Base-by-base conservation (phyloP, 2,113 vertebrate genomes). In the Gallinago undulata region DNA sequence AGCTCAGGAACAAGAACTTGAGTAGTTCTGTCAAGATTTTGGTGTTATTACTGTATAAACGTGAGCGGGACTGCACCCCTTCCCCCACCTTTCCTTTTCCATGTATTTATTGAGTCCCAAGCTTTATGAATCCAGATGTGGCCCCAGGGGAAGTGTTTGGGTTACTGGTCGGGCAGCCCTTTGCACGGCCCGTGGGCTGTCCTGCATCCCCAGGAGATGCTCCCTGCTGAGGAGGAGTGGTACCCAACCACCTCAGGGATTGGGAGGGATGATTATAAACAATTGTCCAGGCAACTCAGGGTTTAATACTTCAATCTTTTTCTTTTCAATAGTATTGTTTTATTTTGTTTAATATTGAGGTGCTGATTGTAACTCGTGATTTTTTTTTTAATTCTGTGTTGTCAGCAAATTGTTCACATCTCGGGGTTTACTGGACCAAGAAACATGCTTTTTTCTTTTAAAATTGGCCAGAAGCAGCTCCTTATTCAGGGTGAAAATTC, bases 91-190 rank as follows among this genome's bases (percentile, higher is more conserved):
- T 94, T 89, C 92, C 85, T 93, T 90, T 96, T 94, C 84, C 81
- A 33, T 60, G 56, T 74, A 59, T 83, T 93, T 95, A 23, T 87
- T 78, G 39, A 43, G 50, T 91, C 82, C 33, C 41, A 39, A 56
- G 23, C 25, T 30, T 68, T 72, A 87, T 19, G 87, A 96, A 95
- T 84, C 66, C 87, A 95, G 84, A 95, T 82, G 84, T 82, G 56
- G 72, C 47, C 74, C 47, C 30, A 74, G 50, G 62, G 77, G 69
- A 81, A 19, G 17, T 31, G 31, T 74, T 93, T 69, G 53, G 70
- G 56, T 39, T 76, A 12, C 28, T 18, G 13, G 68, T 68, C 59
- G 50, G 22, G 4, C 0, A 50, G 64, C 33, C 6, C 13, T 63
- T 64, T 82, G 70, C 51, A 8, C 17, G 73, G 84, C 53, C 80